Evolutionary conservation across 2,797 vertebrate species (phyloP), one percentile per base, ranked within the genome.

Genomic region (Peromyscus melanophrys): DNA sequence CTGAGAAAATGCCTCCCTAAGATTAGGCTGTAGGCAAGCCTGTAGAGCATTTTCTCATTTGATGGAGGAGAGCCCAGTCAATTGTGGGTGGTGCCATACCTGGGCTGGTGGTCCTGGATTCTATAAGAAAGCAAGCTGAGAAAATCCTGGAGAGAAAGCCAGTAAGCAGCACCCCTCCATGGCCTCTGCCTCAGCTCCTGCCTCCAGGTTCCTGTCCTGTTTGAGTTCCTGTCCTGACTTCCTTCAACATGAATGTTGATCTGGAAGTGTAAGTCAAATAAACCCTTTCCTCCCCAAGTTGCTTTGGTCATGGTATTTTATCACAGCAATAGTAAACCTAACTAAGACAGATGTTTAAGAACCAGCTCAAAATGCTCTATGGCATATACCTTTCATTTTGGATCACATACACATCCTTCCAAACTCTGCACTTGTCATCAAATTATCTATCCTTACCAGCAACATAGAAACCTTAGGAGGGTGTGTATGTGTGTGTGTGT

Each of bases 361-460:
- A 90, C 19, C 85, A 84, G 29, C 46, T 40, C 82, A 61, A 95
- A 95, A 61, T 84, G 27, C 29, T 97, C 73, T 40, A 5, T 63
- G 67, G 71, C 19, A 55, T 69, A 89, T 8, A 31, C 40, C 92
- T 96, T 85, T 94, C 46, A 81, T 59, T 96, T 96, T 10, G 49
- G 34, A 52, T 55, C 25, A 90, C 2, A 83, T 75, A 85, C 57
- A 80, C 55, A 59, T 23, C 61, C 55, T 96, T 90, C 49, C 78
- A 71, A 94, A 97, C 69, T 84, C 25, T 76, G 5, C 10, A 80
- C 67, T 69, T 94, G 87, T 84, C 14, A 75, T 43, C 49, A 69
- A 85, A 55, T 65, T 92, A 76, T 89, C 46, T 89, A 63, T 46
- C 37, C 27, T 63, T 37, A 82, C 16, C 75, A 92, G 46, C 37